These are phyloP conservation scores for Cecidostiba fungosa DNA, from an alignment of 2,888 invertebrate genomes.

Conservation along the genomic window DNA sequence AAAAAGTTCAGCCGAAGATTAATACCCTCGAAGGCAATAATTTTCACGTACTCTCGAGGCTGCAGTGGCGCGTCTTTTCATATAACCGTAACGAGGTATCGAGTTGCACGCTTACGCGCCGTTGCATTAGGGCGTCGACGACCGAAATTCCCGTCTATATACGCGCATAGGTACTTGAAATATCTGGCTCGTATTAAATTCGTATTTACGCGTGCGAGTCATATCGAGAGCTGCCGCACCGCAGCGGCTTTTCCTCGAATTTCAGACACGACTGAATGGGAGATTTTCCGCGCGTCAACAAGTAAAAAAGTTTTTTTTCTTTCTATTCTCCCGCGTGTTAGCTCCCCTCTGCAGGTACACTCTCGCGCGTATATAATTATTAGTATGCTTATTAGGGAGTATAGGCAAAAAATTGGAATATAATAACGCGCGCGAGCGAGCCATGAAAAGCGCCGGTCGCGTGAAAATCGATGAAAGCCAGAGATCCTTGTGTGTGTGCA, in stretches of 20 bases:
- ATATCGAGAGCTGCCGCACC: background rate
- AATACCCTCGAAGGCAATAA: conserved; percentile 57
- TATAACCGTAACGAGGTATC: conserved; percentile 54
- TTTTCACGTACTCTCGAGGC: conserved; percentile 33
- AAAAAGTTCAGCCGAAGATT: conserved; percentile 47
- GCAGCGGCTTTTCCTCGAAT: conserved; percentile 1
- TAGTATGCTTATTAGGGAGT: conserved; percentile 57
- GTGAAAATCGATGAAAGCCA: conserved; percentile 55
- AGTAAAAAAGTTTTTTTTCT: conserved; percentile 33
- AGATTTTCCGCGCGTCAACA: conserved; percentile 1
- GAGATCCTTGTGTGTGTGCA: background rate
- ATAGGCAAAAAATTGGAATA: conserved; percentile 22
- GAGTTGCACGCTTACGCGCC: conserved; percentile 38
- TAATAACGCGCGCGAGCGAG: background rate
- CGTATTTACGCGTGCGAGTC: conserved; percentile 1
- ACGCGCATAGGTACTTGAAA: background rate
- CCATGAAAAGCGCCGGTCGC: conserved; percentile 40
- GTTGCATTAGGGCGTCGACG: conserved; percentile 41
- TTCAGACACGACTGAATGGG: background rate
- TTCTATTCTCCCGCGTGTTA: background rate
- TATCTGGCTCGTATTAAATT: conserved; percentile 42
- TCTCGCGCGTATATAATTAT: conserved; percentile 38
- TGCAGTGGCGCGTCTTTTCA: conserved; percentile 37
- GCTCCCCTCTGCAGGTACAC: background rate
- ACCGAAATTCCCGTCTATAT: conserved; percentile 30